These are phyloP conservation scores for Heliocidaris tuberculata DNA, from an alignment of 35 echinoderm and acorn worm genomes.

Conservation along the genomic window DNA sequence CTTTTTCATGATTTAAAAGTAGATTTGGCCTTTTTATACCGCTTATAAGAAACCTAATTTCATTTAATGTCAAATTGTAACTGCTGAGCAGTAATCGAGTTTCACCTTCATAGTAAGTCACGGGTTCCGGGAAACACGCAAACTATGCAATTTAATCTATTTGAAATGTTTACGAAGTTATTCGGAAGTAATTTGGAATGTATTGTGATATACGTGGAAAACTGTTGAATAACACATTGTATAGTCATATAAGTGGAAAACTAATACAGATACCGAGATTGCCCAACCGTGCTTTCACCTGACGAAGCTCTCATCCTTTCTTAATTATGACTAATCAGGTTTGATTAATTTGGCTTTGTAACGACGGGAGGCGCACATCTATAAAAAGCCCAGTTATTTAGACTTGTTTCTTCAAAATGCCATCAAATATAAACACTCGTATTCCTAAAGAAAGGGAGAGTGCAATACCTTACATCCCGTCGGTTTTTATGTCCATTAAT, in stretches of 20 bases:
- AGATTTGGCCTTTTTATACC: too few relatives aligned
- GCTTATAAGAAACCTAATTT: too few relatives aligned
- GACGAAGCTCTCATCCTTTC: not conserved
- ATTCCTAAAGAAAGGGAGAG: not conserved
- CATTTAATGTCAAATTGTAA: too few relatives aligned
- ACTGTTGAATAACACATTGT: too few relatives aligned
- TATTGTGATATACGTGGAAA: too few relatives aligned
- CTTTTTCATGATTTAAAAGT: too few relatives aligned
- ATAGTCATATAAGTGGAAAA: not conserved
- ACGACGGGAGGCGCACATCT: not conserved
- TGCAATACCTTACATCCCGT: not conserved
- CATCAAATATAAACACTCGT: not conserved
- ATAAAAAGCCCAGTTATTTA: not conserved
- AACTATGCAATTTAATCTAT: too few relatives aligned
- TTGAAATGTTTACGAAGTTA: too few relatives aligned
- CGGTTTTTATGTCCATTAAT: not conserved
- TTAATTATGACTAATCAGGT: not conserved
- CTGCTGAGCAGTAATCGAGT: too few relatives aligned
- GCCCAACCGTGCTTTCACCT: not conserved
- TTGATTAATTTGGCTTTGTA: not conserved
- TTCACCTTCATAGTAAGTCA: too few relatives aligned
- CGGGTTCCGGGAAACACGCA: too few relatives aligned
- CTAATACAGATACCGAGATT: not conserved
- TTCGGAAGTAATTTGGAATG: too few relatives aligned
- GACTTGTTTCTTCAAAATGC: not conserved